phyloP scores from a whole-genome alignment of 2,888 invertebrate species.

The Atherix ibis region DNA sequence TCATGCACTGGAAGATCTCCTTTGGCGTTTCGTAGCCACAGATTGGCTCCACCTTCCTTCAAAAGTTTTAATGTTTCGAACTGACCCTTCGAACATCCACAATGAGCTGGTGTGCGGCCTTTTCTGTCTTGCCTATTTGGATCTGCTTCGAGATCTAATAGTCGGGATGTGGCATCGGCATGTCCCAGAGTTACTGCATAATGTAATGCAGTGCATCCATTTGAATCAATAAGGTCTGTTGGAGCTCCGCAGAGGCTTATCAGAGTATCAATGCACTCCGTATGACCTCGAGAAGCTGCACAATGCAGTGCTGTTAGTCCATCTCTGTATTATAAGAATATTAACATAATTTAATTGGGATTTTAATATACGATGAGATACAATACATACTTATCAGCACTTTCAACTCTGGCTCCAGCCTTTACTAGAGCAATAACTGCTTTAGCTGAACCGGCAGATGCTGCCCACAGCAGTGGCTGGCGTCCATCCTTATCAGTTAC shows the following conservation, averaged over 20 bases:
- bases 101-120: slow-evolving; percentile 85
- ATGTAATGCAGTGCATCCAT: slow-evolving; percentile 91
- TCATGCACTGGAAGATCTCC: slow-evolving; percentile 95
- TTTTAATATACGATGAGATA: background rate
- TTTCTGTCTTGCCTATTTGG: slow-evolving; percentile 84
- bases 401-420: slow-evolving; percentile 68
- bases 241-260: slow-evolving; percentile 76
- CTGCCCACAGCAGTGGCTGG: slow-evolving; percentile 93
- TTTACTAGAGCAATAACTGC: slow-evolving; percentile 79
- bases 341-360: background rate
- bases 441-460: slow-evolving; percentile 87
- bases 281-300: slow-evolving; percentile 90
- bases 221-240: slow-evolving; percentile 78
- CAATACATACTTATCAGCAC: slow-evolving; percentile 51
- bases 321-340: slow-evolving; percentile 44
- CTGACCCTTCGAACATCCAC: slow-evolving; percentile 92
- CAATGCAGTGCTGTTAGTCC: slow-evolving; percentile 92
- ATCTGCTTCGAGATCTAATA: slow-evolving; percentile 81
- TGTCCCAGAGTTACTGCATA: slow-evolving; percentile 94
- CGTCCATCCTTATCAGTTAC: slow-evolving; percentile 84
- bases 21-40: slow-evolving; percentile 83
- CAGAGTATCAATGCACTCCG: slow-evolving; percentile 76
- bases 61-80: slow-evolving; percentile 67
- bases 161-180: slow-evolving; percentile 76
- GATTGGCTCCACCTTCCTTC: slow-evolving; percentile 60